Conservation (phyloP, 1,140 invertebrate genomes). For the Drosophila sp. region DNA sequence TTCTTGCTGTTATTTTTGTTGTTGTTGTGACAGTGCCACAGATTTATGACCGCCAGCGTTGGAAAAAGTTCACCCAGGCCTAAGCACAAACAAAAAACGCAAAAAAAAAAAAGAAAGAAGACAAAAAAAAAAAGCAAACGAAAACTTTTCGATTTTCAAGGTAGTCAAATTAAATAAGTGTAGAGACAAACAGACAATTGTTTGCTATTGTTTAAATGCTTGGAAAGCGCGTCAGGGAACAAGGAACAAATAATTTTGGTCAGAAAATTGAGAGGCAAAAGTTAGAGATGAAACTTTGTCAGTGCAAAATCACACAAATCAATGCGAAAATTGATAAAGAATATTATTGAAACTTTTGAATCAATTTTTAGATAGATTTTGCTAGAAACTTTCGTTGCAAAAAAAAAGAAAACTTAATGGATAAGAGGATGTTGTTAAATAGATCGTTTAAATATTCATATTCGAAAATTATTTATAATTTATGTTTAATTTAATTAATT, state of each 20-base stretch:
- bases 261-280: not conserved
- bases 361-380: no score
- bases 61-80: conserved; percentile 14
- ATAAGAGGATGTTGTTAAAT: no score
- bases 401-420: no score
- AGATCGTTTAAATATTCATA: no score
- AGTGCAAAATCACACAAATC: conserved; percentile 1
- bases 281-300: conserved; percentile 13
- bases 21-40: conserved; percentile 38
- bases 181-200: conserved; percentile 44
- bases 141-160: conserved; percentile 59
- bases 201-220: conserved; percentile 22
- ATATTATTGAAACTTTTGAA: no score
- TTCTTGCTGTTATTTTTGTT: conserved; percentile 31
- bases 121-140: conserved; percentile 12
- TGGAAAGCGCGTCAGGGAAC: not conserved
- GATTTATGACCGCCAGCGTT: conserved; percentile 48
- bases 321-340: not conserved
- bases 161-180: conserved; percentile 66
- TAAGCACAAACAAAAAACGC: conserved; percentile 24
- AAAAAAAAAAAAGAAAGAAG: not conserved
- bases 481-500: no score
- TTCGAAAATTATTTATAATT: no score
- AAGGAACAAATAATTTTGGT: conserved; percentile 7
- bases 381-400: no score